phyloP scores from a whole-genome alignment of 2,113 vertebrate species.

The Odocoileus hemionus region DNA sequence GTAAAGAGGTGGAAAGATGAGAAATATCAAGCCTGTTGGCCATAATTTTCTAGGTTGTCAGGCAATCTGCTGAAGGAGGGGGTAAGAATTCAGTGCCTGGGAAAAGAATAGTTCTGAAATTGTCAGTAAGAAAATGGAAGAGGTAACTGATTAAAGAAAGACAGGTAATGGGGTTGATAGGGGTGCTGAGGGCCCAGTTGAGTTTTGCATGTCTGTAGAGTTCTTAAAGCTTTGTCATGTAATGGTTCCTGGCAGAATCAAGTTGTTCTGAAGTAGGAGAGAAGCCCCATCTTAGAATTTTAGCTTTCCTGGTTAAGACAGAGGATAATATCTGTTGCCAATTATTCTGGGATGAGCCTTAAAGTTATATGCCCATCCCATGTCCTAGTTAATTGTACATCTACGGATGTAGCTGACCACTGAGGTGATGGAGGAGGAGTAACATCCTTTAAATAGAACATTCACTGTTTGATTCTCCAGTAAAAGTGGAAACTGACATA shows the following conservation, averaged over 20 bases:
- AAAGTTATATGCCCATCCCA: not conserved
- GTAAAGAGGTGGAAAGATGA: not conserved
- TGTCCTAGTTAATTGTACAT: not conserved
- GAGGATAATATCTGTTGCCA: not conserved
- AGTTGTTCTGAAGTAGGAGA: not conserved
- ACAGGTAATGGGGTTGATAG: not conserved
- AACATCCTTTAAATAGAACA: not conserved
- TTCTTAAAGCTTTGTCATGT: not conserved
- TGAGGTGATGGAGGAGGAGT: not conserved
- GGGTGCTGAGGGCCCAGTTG: fast-evolving
- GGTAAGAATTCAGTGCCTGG: not conserved
- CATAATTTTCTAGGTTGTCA: not conserved
- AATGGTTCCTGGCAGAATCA: not conserved
- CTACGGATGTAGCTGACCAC: not conserved
- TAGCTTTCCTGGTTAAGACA: not conserved
- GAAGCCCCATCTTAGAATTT: not conserved
- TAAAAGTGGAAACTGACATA: not conserved
- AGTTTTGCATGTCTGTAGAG: not conserved
- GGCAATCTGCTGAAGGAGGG: too few species aligned
- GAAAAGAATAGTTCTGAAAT: not conserved
- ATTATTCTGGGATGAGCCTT: not conserved
- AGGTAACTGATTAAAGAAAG: not conserved
- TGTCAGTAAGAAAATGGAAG: not conserved
- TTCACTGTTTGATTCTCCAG: not conserved
- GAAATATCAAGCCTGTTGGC: not conserved